A percentile compares a stretch with the other conserved stretches of the same genome.
phyloP scores from a whole-genome alignment of 2,888 invertebrate genomes.

The Platycheirus rosarum region DNA sequence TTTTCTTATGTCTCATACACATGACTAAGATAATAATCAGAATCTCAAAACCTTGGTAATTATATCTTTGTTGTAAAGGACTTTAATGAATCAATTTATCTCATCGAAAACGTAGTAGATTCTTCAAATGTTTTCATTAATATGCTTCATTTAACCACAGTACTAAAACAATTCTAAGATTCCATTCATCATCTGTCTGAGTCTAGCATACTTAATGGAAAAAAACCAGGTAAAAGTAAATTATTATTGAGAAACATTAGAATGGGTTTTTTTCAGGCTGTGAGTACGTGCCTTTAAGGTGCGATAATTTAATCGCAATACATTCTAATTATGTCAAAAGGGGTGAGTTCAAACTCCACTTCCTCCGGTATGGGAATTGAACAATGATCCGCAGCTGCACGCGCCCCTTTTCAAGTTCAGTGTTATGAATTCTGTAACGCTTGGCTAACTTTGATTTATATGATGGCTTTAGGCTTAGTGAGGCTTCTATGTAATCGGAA shows the following conservation, averaged over 20 bases:
- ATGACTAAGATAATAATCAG: too few relatives aligned
- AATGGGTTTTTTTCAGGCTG: slow-evolving; percentile 1
- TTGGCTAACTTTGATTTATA: slow-evolving; percentile 57
- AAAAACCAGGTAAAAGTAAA: slow-evolving; percentile 2
- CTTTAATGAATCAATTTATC: background rate
- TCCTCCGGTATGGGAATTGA: slow-evolving; percentile 21
- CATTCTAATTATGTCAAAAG: slow-evolving; percentile 27
- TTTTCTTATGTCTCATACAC: too few relatives aligned
- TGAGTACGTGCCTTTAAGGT: slow-evolving; percentile 48
- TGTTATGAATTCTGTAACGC: slow-evolving; percentile 34
- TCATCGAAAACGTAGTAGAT: background rate
- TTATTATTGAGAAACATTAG: slow-evolving; percentile 23
- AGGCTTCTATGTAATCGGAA: slow-evolving; percentile 2
- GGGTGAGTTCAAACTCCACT: slow-evolving; percentile 28
- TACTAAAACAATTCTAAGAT: slow-evolving; percentile 33
- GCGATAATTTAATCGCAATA: slow-evolving; percentile 39
- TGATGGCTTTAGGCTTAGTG: background rate
- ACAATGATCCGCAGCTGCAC: slow-evolving; percentile 35
- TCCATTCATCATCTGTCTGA: slow-evolving; percentile 61
- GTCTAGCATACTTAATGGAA: slow-evolving; percentile 60
- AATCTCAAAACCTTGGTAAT: too few relatives aligned
- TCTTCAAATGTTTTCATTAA: slow-evolving; percentile 44
- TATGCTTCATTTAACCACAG: slow-evolving; percentile 40
- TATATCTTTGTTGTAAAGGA: too few relatives aligned
- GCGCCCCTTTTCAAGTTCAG: slow-evolving; percentile 31